Percentiles rank a stretch among this genome's conserved stretches.
These are phyloP conservation scores for Fundulus diaphanus DNA, from an alignment of 2,797 vertebrate genomes.

Conservation along the genomic window DNA sequence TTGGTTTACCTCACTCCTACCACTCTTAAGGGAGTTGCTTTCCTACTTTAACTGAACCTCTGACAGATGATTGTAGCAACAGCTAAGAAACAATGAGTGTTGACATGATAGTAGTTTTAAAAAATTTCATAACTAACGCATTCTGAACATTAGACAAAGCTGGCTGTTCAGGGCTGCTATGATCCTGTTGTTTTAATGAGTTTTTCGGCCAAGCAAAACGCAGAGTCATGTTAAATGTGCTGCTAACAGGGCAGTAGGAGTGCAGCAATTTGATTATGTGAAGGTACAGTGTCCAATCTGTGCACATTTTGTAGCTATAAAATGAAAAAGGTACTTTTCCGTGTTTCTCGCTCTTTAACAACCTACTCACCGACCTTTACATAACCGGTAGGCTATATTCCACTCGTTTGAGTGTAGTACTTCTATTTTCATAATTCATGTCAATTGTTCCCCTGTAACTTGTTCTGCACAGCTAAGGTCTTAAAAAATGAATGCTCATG, in stretches of 20 bases:
- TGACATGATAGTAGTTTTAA: constrained; percentile 48
- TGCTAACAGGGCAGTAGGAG: constrained; percentile 2
- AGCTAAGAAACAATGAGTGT: constrained; percentile 59
- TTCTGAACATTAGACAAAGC: constrained; percentile 47
- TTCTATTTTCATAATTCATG: constrained; percentile 69
- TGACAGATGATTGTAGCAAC: constrained; percentile 50
- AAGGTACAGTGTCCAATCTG: constrained; percentile 31
- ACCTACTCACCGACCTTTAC: constrained; percentile 54
- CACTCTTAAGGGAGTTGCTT: constrained; percentile 42
- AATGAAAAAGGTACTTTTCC: constrained; percentile 47
- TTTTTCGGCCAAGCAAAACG: constrained; percentile 41
- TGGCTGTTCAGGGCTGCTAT: constrained; percentile 40
- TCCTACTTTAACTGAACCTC: constrained; percentile 37
- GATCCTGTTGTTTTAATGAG: constrained; percentile 53
- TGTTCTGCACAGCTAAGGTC: constrained; percentile 20
- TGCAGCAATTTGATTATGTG: constrained; percentile 17
- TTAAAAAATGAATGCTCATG: constrained; percentile 44
- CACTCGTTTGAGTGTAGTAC: constrained; percentile 40
- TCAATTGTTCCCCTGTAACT: constrained; percentile 41
- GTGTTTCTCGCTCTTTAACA: constrained; percentile 47
- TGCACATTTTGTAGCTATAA: constrained; percentile 26
- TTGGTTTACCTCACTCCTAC: constrained; percentile 22
- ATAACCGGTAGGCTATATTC: constrained; percentile 50
- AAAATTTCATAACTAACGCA: constrained; percentile 54
- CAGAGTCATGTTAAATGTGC: constrained; percentile 36